Conservation (phyloP, 2,888 invertebrate species). For the Sphaerophoria rueppellii region DNA sequence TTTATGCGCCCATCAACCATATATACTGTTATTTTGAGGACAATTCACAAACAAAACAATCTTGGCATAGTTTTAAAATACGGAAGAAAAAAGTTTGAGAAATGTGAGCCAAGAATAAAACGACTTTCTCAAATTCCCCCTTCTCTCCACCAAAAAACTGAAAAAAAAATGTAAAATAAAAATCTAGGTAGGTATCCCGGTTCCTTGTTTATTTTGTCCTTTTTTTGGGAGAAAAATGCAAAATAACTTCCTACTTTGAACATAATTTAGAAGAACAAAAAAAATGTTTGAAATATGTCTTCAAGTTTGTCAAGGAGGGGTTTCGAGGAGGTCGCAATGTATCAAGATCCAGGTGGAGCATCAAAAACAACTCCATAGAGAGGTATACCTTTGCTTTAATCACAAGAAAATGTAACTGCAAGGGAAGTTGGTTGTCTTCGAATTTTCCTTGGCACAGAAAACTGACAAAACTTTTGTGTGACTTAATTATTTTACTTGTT, state of each 20-base stretch:
- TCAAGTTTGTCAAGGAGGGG: conserved; percentile 27
- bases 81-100: conserved; percentile 21
- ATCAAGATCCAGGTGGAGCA: conserved; percentile 3
- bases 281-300: conserved; percentile 36
- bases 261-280: conserved; percentile 14
- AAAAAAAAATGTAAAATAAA: conserved; percentile 49
- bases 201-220: conserved; percentile 7
- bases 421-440: neutral
- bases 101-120: conserved; percentile 32
- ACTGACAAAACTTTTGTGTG: conserved; percentile 47
- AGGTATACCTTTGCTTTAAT: neutral
- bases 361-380: conserved; percentile 23
- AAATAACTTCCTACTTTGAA: conserved; percentile 18
- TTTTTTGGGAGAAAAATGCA: conserved; percentile 6
- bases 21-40: neutral
- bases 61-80: conserved; percentile 41
- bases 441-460: neutral
- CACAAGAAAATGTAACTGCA: conserved; percentile 14
- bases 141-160: neutral
- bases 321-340: neutral
- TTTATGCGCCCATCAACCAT: conserved; percentile 29
- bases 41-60: conserved; percentile 1
- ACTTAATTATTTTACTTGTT: conserved; percentile 60
- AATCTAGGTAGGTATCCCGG: conserved; percentile 44
- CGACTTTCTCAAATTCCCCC: neutral